These are phyloP conservation scores for Andrena haemorrhoa DNA, from an alignment of 2,888 invertebrate species.

Conservation along the genomic window DNA sequence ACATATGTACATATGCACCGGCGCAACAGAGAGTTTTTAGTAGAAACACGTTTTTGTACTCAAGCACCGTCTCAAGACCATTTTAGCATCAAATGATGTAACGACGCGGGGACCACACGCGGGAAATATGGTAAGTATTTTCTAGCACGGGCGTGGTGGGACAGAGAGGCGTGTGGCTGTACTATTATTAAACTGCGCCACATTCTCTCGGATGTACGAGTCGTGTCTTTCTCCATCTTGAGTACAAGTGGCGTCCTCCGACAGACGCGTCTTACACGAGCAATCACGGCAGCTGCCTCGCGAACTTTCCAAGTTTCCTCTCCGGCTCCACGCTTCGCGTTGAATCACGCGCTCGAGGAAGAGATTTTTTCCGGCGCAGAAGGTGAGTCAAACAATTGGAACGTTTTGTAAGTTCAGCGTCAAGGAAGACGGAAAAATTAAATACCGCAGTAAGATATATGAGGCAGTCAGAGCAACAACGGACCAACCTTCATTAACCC, in stretches of 20 bases:
- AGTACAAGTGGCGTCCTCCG: slow-evolving; percentile 50
- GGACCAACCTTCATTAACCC: no score
- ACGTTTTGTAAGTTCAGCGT: no score
- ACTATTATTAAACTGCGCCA: slow-evolving; percentile 72
- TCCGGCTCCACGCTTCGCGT: slow-evolving; percentile 11
- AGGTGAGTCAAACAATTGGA: not conserved
- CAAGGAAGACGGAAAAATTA: no score
- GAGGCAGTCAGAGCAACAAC: no score
- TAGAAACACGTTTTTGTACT: slow-evolving; percentile 72
- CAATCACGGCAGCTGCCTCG: slow-evolving; percentile 38
- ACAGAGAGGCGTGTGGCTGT: slow-evolving; percentile 55
- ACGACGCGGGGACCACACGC: slow-evolving; percentile 70
- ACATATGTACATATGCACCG: slow-evolving; percentile 34
- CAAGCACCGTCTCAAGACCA: slow-evolving; percentile 71
- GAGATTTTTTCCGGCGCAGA: not conserved
- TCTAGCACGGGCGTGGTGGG: slow-evolving; percentile 54
- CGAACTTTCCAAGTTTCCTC: slow-evolving; percentile 36
- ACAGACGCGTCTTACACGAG: slow-evolving; percentile 23
- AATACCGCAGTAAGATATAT: no score
- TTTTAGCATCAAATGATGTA: slow-evolving; percentile 75
- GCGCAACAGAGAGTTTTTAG: slow-evolving; percentile 70
- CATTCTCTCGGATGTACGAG: slow-evolving; percentile 25
- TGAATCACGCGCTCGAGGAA: not conserved
- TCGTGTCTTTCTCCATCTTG: slow-evolving; percentile 29
- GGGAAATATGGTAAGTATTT: slow-evolving; percentile 71